Conservation (phyloP, 2,888 invertebrate genomes). For the Hirtodrosophila cameraria region DNA sequence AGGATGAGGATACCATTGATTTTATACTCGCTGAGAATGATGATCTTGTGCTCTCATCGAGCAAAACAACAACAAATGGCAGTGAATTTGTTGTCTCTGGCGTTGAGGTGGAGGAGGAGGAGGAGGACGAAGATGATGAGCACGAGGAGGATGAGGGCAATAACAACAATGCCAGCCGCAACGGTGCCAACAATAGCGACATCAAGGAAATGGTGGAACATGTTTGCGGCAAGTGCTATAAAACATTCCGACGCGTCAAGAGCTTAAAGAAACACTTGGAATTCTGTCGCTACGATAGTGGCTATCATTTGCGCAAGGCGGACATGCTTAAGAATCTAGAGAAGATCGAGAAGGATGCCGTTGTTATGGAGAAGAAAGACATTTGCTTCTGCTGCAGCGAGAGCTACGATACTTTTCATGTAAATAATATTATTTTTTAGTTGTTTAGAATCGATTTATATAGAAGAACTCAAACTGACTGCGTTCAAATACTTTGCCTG, state of each 20-base stretch:
- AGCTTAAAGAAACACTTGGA: conserved; percentile 81
- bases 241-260: conserved; percentile 81
- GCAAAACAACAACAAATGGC: conserved; percentile 50
- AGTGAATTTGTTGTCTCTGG: conserved; percentile 59
- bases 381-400: conserved; percentile 84
- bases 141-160: conserved; percentile 31
- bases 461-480: too few species aligned
- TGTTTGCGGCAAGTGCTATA: conserved; percentile 83
- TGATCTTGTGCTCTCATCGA: conserved; percentile 39
- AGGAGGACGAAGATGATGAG: conserved; percentile 59
- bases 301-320: conserved; percentile 77
- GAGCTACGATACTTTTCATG: conserved; percentile 83
- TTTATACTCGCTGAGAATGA: conserved; percentile 76
- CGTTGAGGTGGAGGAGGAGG: conserved; percentile 59
- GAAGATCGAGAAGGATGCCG: conserved; percentile 82
- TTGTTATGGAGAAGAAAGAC: conserved; percentile 81
- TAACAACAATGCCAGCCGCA: too few species aligned
- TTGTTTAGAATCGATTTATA: too few species aligned
- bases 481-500: too few species aligned
- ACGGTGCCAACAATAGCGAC: conserved; percentile 37
- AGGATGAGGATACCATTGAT: conserved; percentile 76
- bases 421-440: conserved; percentile 46
- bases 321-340: conserved; percentile 82
- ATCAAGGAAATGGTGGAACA: conserved; percentile 82
- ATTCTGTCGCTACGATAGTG: conserved; percentile 81